Percentiles rank a stretch among this genome's conserved stretches.
Conservation (phyloP, 2,888 invertebrate species). For the Quadroppia sp. region DNA sequence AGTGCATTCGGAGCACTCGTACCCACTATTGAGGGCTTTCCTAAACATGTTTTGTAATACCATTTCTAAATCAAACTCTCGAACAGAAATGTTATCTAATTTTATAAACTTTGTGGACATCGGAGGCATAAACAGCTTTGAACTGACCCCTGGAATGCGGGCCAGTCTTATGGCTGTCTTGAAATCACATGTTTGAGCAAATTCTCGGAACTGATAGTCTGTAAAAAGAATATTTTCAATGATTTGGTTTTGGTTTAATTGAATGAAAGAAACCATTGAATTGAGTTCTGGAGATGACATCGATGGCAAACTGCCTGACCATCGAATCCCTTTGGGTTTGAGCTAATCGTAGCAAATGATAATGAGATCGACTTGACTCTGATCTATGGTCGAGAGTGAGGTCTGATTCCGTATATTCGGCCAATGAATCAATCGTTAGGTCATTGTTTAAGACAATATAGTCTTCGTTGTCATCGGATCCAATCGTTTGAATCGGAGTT, state of each 20-base stretch:
- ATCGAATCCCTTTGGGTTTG: not conserved
- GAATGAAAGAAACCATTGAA: not conserved
- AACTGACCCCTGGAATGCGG: constrained; percentile 64
- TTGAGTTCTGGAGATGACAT: not conserved
- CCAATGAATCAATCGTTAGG: not conserved
- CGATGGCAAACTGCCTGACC: not conserved
- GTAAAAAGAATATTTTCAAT: not conserved
- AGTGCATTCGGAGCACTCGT: constrained; percentile 40
- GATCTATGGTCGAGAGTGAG: not conserved
- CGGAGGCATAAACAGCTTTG: constrained; percentile 69
- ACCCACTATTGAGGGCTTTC: not conserved
- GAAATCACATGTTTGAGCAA: constrained; percentile 74
- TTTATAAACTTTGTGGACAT: constrained; percentile 47
- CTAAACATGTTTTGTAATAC: constrained; percentile 33
- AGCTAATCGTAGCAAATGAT: constrained; percentile 5
- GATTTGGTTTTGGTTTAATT: not conserved
- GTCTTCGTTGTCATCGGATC: not conserved
- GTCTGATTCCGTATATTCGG: not conserved
- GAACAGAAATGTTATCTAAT: not conserved
- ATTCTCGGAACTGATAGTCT: constrained; percentile 64
- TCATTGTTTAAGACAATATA: not conserved
- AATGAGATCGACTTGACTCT: not conserved
- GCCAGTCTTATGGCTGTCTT: constrained; percentile 73
- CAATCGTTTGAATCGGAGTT: not conserved
- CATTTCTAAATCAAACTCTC: not conserved